Conservation (phyloP, 2,888 invertebrate genomes). For the Aromia moschata region DNA sequence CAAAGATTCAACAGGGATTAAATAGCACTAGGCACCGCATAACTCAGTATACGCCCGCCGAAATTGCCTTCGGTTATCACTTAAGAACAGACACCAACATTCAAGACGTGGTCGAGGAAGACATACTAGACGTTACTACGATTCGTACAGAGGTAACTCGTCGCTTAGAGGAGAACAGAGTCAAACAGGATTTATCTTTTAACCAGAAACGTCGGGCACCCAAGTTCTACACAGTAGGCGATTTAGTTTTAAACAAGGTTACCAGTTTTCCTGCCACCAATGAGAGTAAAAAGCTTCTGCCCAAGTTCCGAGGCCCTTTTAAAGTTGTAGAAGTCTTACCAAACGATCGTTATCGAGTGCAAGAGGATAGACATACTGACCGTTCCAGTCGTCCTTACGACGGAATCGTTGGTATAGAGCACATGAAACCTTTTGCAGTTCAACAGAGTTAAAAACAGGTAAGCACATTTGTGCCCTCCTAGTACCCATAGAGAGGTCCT, state of each 20-base stretch:
- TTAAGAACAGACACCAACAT: constrained; percentile 29
- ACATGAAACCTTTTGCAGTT: neutral
- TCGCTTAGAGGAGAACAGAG: constrained; percentile 20
- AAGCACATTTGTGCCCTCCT: too few relatives aligned
- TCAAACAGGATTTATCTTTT: constrained; percentile 19
- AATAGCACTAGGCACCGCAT: constrained; percentile 37
- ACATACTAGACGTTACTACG: constrained; percentile 28
- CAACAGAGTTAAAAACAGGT: too few relatives aligned
- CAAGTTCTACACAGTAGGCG: constrained; percentile 22
- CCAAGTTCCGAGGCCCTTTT: neutral
- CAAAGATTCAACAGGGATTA: constrained; percentile 37
- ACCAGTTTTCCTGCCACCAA: constrained; percentile 27
- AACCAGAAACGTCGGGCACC: constrained; percentile 25
- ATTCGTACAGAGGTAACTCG: constrained; percentile 16
- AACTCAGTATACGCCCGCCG: constrained; percentile 26
- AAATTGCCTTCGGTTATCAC: constrained; percentile 17
- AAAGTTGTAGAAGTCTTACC: constrained; percentile 24
- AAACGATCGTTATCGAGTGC: constrained; percentile 28
- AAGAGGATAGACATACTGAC: neutral
- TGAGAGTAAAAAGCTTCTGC: constrained; percentile 16
- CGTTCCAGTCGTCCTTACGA: neutral
- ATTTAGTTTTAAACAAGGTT: constrained; percentile 27
- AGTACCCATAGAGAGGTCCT: too few relatives aligned
- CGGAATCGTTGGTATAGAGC: neutral
- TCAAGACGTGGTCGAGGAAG: constrained; percentile 15